Percentiles rank a stretch among this genome's conserved stretches.
phyloP scores from a whole-genome alignment of 1,140 invertebrate genomes.

The Brachionus koreanus region DNA sequence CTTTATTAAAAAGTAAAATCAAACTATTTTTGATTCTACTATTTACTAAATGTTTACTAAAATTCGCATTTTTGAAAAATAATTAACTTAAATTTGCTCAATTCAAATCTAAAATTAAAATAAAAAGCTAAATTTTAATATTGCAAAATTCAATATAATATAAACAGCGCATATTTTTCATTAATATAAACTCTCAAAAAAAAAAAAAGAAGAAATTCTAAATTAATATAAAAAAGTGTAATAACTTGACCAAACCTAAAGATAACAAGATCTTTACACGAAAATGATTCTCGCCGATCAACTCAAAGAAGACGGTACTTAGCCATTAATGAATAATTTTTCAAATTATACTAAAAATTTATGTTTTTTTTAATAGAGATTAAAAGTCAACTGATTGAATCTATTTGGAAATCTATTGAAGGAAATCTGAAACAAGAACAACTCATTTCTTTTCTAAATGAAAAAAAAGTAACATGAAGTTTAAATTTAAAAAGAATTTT shows the following conservation, averaged over 20 bases:
- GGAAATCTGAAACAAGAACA: constrained; percentile 20
- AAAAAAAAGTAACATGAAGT: background rate
- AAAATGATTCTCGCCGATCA: constrained; percentile 13
- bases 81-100: background rate
- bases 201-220: background rate
- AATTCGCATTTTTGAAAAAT: background rate
- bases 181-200: background rate
- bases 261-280: background rate
- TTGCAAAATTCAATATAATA: constrained; percentile 4
- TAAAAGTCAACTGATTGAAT: constrained; percentile 14
- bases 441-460: background rate
- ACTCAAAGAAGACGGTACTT: constrained; percentile 5
- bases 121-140: background rate
- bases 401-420: constrained; percentile 8
- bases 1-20: no score
- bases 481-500: background rate
- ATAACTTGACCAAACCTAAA: background rate
- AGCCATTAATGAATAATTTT: background rate
- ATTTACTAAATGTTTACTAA: no score
- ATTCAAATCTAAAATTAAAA: background rate
- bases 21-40: no score
- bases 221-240: background rate
- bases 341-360: background rate
- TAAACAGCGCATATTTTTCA: constrained; percentile 27
- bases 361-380: background rate